Percentiles rank a stretch among this genome's conserved stretches.
Conservation (phyloP, 2,888 invertebrate species). For the Heliconius erato region DNA sequence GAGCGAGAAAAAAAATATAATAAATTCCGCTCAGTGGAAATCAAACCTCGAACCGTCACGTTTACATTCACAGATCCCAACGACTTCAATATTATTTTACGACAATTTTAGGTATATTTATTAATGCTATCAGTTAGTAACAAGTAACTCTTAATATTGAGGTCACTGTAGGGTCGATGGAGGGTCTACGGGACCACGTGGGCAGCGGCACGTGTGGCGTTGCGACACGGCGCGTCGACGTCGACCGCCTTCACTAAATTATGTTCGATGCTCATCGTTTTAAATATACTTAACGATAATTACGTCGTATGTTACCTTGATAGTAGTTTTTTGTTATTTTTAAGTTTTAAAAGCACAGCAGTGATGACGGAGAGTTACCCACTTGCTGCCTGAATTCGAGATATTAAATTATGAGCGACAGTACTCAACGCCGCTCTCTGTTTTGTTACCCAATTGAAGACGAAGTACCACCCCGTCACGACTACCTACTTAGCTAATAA, state of each 20-base stretch:
- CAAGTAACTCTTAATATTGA: conserved; percentile 17
- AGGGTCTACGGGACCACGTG: conserved; percentile 66
- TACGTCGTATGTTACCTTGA: no score
- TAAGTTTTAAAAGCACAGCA: not conserved
- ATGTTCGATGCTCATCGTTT: no score
- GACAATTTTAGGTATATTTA: not conserved
- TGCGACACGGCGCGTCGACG: no score
- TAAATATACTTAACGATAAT: not conserved
- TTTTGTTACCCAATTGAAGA: not conserved
- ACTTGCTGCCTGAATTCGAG: not conserved
- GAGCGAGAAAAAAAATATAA: no score
- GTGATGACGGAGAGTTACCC: not conserved
- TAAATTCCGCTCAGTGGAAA: no score
- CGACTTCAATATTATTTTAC: not conserved
- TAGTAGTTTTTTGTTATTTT: no score
- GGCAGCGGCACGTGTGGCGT: conserved; percentile 71
- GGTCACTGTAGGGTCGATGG: conserved; percentile 56
- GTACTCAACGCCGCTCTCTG: not conserved
- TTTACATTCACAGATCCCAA: no score
- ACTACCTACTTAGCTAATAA: no score
- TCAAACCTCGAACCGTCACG: no score
- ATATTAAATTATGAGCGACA: not conserved
- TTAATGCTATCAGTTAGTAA: not conserved
- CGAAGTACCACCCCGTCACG: no score
- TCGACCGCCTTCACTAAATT: no score